These are phyloP conservation scores for Trichomycterus rosablanca DNA, from an alignment of 2,113 vertebrate species.

Conservation along the genomic window DNA sequence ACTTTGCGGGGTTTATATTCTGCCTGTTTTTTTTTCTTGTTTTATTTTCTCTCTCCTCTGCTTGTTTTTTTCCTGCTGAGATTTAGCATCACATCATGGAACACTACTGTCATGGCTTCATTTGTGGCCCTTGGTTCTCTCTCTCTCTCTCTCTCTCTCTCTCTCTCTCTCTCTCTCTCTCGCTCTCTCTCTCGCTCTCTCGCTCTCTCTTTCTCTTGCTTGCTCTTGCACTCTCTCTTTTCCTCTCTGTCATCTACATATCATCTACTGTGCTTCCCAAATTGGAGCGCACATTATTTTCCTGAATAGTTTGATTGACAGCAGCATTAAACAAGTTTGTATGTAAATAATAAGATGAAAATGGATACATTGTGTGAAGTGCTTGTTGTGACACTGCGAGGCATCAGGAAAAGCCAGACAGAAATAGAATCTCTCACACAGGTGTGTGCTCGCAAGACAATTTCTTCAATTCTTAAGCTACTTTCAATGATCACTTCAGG, in stretches of 20 bases:
- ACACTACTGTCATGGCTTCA: constrained; percentile 27
- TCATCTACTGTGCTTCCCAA: too few relatives aligned
- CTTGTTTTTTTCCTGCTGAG: constrained; percentile 13
- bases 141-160: constrained; percentile 8
- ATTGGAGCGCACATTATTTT: too few relatives aligned
- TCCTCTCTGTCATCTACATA: background rate
- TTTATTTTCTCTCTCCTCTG: background rate
- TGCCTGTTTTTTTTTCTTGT: background rate
- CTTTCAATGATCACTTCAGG: constrained; percentile 18
- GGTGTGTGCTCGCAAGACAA: constrained; percentile 12
- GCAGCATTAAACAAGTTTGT: background rate
- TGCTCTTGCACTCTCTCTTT: background rate
- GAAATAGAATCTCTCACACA: constrained; percentile 31
- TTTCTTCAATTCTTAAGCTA: constrained; percentile 13
- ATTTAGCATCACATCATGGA: constrained; percentile 35
- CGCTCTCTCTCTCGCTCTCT: too few relatives aligned
- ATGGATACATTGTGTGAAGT: constrained; percentile 16
- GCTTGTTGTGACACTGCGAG: constrained; percentile 33
- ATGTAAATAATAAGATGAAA: background rate
- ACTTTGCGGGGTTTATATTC: background rate
- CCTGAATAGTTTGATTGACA: background rate
- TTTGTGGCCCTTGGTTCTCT: constrained; percentile 17
- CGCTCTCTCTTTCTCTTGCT: constrained; percentile 1
- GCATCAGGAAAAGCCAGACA: constrained; percentile 1
- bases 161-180: constrained; percentile 6